Evolutionary conservation across 2,113 vertebrate genomes (phyloP), one percentile per base, ranked within the genome.

Genomic region (Balaeniceps rex): DNA sequence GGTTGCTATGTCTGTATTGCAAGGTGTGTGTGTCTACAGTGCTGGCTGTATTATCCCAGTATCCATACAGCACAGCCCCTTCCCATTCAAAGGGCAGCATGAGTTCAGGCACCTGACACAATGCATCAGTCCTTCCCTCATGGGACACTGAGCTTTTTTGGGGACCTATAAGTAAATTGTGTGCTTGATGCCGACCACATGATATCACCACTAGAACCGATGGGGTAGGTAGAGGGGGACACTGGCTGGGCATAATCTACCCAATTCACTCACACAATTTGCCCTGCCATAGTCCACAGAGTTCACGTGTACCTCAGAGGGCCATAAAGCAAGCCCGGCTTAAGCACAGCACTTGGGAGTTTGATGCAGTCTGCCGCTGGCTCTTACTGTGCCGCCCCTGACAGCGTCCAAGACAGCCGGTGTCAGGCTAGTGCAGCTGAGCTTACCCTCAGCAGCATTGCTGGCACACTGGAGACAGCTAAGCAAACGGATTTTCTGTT

Each of bases 381-480:
- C 25, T 92, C 6, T 51, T 54, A 15, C 28, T 65, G 23, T 28
- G 82, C 49, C 4, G 6, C 33, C 28, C 82, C 52, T 61, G n/a
- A 13, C 44, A 1, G 2, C 12, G 33, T 22, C 69, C 64, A 77
- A n/a, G 42, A 18, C 17, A 51, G 46, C 5, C 2, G 0, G 23
- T 29, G 18, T 42, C 22, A 58, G 19, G 57, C 14, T 12, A 22
- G 19, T 13, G n/a, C 57, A 40, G 47, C 75, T 61, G 24, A 91
- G 21, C 25, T 79, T 61, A 36, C 26, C 33, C 12, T 1, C 28
- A 33, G 86, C 40, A 36, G 17, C 61, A 16, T 5, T 75, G 46
- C 55, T 16, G 14, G 22, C 34, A 49, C 47, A 9, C 72, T 19
- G 19, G 24, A 83, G 40, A 52, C 72, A 88, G 64, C 34, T 74